phyloP scores from a whole-genome alignment of 2,888 invertebrate genomes.

The Papilio demoleus region DNA sequence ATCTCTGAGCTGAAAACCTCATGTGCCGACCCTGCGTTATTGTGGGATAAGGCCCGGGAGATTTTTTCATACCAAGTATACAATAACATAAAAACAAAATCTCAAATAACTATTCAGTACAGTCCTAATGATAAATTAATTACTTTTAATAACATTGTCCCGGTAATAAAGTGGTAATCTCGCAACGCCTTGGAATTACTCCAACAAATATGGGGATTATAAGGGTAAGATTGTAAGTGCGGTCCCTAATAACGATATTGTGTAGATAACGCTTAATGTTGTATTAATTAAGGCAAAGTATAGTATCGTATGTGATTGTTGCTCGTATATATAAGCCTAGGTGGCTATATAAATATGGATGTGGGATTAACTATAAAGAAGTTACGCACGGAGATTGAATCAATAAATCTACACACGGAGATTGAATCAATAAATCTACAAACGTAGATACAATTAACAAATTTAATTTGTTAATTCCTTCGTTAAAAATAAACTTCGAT shows the following conservation, averaged over 20 bases:
- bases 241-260: slow-evolving; percentile 24
- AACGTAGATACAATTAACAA: too few relatives aligned
- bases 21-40: too few relatives aligned
- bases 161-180: slow-evolving; percentile 30
- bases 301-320: not conserved
- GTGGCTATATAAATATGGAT: too few relatives aligned
- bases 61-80: not conserved
- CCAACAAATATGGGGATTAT: slow-evolving; percentile 34
- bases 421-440: too few relatives aligned
- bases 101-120: not conserved
- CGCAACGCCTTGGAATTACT: slow-evolving; percentile 24
- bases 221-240: slow-evolving; percentile 29
- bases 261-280: slow-evolving; percentile 26
- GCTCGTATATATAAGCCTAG: not conserved
- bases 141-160: not conserved
- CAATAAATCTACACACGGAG: too few relatives aligned
- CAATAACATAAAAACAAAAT: not conserved
- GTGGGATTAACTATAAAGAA: too few relatives aligned
- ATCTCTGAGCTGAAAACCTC: too few relatives aligned
- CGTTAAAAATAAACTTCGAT: too few relatives aligned
- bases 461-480: too few relatives aligned
- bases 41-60: too few relatives aligned
- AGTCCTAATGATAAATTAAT: not conserved
- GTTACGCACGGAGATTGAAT: too few relatives aligned
- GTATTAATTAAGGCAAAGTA: slow-evolving; percentile 31